Conservation (phyloP, 2,113 vertebrate genomes). For the Etia nguti region DNA sequence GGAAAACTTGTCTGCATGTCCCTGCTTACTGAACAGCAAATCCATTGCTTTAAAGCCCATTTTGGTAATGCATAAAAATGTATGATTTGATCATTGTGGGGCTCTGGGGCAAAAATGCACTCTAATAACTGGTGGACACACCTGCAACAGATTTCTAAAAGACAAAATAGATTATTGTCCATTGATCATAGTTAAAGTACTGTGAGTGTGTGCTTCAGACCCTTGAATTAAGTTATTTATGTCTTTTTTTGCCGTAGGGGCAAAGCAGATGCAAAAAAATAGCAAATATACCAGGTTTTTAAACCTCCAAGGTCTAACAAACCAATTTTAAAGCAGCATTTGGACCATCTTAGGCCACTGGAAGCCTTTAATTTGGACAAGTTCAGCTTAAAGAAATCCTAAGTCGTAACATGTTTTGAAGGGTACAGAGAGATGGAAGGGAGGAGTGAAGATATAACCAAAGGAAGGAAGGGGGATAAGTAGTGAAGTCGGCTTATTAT, state of each 20-base stretch:
- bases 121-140: background rate
- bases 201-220: background rate
- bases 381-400: background rate
- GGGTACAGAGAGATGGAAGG: background rate
- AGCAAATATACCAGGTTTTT: background rate
- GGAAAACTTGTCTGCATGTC: background rate
- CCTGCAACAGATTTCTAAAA: background rate
- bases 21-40: background rate
- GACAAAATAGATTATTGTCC: background rate
- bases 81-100: background rate
- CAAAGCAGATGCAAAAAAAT: background rate
- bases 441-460: constrained; percentile 15
- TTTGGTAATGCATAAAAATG: background rate
- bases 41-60: background rate
- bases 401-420: background rate
- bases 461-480: constrained; percentile 37
- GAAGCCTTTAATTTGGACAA: background rate
- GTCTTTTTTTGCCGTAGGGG: background rate
- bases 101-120: background rate
- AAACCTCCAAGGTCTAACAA: background rate
- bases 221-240: background rate
- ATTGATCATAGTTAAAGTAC: background rate
- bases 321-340: background rate
- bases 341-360: background rate
- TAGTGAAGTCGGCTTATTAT: constrained; percentile 56